Percentiles rank a stretch among this genome's conserved stretches.
Evolutionary conservation across 2,888 invertebrate species (phyloP).

Genomic region (Pandemis corylana): DNA sequence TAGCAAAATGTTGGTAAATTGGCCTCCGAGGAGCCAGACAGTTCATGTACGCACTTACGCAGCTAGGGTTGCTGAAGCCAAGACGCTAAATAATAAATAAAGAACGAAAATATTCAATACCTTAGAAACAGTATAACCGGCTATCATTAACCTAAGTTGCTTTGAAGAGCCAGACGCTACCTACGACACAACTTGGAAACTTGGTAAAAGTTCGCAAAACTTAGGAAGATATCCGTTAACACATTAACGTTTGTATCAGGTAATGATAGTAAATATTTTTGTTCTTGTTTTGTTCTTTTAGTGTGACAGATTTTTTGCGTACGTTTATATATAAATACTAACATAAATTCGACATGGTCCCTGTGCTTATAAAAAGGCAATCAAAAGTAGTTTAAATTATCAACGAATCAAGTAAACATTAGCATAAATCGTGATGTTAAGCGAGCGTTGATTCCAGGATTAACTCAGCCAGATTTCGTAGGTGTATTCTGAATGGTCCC

Average conservation of each 20-base stretch:
- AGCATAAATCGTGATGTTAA: too few relatives aligned
- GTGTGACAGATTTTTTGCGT: not conserved
- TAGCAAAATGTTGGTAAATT: not conserved
- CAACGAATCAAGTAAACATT: not conserved
- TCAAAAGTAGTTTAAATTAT: not conserved
- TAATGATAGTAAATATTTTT: not conserved
- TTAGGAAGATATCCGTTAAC: slow-evolving; percentile 5
- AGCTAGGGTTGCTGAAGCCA: not conserved
- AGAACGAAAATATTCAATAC: slow-evolving; percentile 10
- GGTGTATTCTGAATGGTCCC: too few relatives aligned
- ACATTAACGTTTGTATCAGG: not conserved
- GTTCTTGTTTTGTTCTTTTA: not conserved
- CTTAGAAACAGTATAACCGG: slow-evolving; percentile 4
- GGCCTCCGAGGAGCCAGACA: not conserved
- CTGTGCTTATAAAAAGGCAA: not conserved
- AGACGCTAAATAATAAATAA: slow-evolving; percentile 11
- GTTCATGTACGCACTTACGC: not conserved
- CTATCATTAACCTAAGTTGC: not conserved
- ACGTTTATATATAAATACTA: not conserved
- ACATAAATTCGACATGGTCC: not conserved
- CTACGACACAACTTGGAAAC: slow-evolving; percentile 3
- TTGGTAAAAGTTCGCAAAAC: not conserved
- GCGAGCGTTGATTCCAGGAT: too few relatives aligned
- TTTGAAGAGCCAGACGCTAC: not conserved
- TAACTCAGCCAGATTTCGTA: too few relatives aligned